Evolutionary conservation across 2,113 vertebrate species (phyloP).

Genomic region (Sebastes fasciatus): DNA sequence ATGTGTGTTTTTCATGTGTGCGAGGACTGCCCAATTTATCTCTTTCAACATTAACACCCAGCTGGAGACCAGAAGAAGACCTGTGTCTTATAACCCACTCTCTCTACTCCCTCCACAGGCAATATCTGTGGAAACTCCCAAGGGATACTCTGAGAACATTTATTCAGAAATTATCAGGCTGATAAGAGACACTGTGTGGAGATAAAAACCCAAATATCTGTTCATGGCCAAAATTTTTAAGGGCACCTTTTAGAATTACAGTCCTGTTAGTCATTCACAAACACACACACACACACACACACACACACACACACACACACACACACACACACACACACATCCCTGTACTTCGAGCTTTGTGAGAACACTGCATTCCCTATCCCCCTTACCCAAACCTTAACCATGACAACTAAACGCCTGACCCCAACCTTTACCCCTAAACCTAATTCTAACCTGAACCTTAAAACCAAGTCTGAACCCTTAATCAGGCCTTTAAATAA

Average conservation of each 20-base stretch:
- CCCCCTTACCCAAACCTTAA: too few relatives aligned
- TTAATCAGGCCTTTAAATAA: too few relatives aligned
- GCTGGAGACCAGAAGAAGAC: too few relatives aligned
- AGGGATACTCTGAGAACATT: neutral
- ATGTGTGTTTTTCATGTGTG: neutral
- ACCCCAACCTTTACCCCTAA: too few relatives aligned
- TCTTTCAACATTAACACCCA: neutral
- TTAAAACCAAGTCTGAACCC: too few relatives aligned
- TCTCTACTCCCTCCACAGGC: neutral
- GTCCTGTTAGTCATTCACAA: neutral
- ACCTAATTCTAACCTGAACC: too few relatives aligned
- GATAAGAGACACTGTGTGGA: neutral
- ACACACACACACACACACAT: too few relatives aligned
- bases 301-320: neutral
- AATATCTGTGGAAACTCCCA: neutral
- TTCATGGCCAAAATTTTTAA: neutral
- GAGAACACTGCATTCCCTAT: too few relatives aligned
- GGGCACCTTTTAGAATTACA: neutral
- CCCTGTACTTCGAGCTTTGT: too few relatives aligned
- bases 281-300: neutral
- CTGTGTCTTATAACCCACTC: neutral
- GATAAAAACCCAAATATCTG: neutral
- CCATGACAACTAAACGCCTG: too few relatives aligned
- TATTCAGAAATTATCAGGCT: neutral
- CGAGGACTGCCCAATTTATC: neutral